Evolutionary conservation across 2,888 invertebrate genomes (phyloP), one percentile per base, ranked within the genome.

Genomic region (Archips crataeganus): DNA sequence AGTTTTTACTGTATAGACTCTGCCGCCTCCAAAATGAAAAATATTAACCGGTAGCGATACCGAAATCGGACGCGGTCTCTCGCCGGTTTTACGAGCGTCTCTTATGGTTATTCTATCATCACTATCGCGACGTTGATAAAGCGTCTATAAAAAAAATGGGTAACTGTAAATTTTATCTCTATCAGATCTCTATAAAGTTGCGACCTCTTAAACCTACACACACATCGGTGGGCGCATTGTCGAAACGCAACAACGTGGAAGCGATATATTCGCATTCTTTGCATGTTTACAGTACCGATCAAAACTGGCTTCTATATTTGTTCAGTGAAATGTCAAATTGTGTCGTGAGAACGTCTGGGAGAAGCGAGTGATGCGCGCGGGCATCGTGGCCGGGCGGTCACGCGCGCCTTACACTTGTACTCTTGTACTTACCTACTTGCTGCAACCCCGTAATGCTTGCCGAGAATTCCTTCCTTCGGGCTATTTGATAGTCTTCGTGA

Each of bases 261-360:
- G 79, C 80, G 77, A 86, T 86, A 81, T 83, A 86, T 87, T 89
- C 83, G 88, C 88, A 90, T 90, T 88, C 87, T 84, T 87, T 75
- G 81, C 84, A 81, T 87, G 80, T 85, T 83, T 85, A 77, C 76
- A 78, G 81, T 84, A 83, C 81, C 87, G 90, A 87, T 86, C 85
- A 82, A 92, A 93, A 90, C 90, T 92, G 89, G 88, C 91, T 91
- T 92, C 88, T 90, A 91, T 92, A 89, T 91, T 90, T 91, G 92
- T 87, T 90, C 88, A 90, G 87, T 89, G 92, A 92, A 94, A 93
- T 91, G 92, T 92, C 93, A 94, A 89, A 94, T 91, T 89, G 82
- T 90, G 90, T 92, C 91, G 92, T 92, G 92, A 91, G 92, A 93
- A 91, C 84, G 82, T 85, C 86, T 81, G 82, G 81, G 84, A 82